Evolutionary conservation across 1,140 invertebrate genomes (phyloP), one percentile per base, ranked within the genome.

Genomic region (Conus betulinus): DNA sequence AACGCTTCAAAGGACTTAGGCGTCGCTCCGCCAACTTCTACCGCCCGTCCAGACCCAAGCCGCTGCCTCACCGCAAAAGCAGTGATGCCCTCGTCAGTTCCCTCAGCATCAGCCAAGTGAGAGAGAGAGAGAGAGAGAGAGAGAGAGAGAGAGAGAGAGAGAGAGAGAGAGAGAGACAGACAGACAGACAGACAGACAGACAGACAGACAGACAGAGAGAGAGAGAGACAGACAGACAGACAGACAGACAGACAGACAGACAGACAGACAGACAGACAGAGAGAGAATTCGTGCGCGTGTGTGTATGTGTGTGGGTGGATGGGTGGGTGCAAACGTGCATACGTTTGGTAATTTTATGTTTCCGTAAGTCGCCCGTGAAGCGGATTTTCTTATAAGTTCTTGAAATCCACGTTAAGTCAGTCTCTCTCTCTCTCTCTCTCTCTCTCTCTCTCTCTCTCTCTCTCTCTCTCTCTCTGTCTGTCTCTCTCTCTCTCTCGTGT

Each of bases 391-490:
- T 57, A 57, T 57, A 6, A 60, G 8, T 60, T 8, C 15, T 60
- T 15, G 57, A 60, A 60, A 60, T 60, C 57, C 8, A 11, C 57
- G 15, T 60, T 15, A 60, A 11, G 8, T 60, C 57, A 7, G 6
- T 60, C 57, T 60, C 57, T 74, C 71, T 74, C 71, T 74, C 71
- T 74, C 71, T 74, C 71, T 74, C 71, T 74, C 71, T 74, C 71
- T 74, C 71, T 74, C 71, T 74, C 71, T 74, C 71, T 74, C 71
- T 74, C 81, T 82, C 81, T 82, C 81, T 82, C 81, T 82, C 81
- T 82, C 81, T 82, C 81, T 82, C 81, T 82, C 81, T 82, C 79
- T 82, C 79, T 82, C 79, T 82, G 15, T 82, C 10, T 82, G 15
- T 82, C n/a, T 82, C n/a, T 82, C n/a, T 82, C 81, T 82, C n/a